A percentile compares a stretch with the other conserved stretches of the same genome.
Conservation (phyloP, 2,888 invertebrate species). For the Gandaritis pyraliata region DNA sequence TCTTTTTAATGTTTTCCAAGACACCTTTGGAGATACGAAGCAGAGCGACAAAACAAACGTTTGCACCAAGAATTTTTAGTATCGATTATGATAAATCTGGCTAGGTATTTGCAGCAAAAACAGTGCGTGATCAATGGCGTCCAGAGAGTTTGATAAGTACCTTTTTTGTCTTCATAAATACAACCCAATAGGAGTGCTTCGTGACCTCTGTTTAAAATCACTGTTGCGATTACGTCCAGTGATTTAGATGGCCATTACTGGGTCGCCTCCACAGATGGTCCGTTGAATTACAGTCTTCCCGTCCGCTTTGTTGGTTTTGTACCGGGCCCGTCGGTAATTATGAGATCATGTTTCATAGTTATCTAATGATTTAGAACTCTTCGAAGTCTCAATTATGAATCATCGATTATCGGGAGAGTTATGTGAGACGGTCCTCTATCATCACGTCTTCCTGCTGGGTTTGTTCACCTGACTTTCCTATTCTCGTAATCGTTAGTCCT, state of each 20-base stretch:
- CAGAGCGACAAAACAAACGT: conserved; percentile 47
- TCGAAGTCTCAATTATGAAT: conserved; percentile 77
- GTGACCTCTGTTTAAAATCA: conserved; percentile 79
- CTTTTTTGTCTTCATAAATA: conserved; percentile 75
- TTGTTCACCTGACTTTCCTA: conserved; percentile 59
- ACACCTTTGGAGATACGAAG: conserved; percentile 68
- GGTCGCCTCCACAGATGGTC: conserved; percentile 75
- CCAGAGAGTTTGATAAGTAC: conserved; percentile 46
- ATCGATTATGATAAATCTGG: conserved; percentile 47
- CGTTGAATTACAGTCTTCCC: conserved; percentile 76
- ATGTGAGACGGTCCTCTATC: conserved; percentile 68
- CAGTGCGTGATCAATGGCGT: conserved; percentile 61
- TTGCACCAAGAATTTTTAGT: conserved; percentile 24
- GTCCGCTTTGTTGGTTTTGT: conserved; percentile 74
- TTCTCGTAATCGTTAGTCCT: conserved; percentile 44
- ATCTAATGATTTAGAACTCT: conserved; percentile 78
- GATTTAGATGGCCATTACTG: conserved; percentile 76
- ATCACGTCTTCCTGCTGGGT: conserved; percentile 62
- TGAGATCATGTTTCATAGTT: conserved; percentile 79
- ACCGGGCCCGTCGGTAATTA: conserved; percentile 74
- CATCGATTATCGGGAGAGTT: conserved; percentile 73
- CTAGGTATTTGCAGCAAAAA: conserved; percentile 49
- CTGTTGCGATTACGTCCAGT: conserved; percentile 76
- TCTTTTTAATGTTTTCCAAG: conserved; percentile 61
- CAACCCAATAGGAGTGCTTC: conserved; percentile 68